Evolutionary conservation across 2,797 vertebrate genomes (phyloP).

Genomic region (Sarcophilus harrisii): DNA sequence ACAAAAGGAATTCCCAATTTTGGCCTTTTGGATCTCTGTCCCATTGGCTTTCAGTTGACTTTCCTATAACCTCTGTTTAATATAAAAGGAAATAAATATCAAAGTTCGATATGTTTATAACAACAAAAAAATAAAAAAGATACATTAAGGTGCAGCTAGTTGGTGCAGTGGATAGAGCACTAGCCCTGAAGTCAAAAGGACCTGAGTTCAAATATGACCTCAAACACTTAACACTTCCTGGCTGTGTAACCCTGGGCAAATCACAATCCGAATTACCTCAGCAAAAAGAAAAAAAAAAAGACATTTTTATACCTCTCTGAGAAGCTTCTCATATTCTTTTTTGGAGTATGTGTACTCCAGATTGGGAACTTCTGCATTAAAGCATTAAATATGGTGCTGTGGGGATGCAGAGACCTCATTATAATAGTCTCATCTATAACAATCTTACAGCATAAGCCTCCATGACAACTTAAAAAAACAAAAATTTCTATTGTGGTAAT

Average conservation of each 20-base stretch:
- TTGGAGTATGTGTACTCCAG: not conserved
- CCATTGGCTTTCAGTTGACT: not conserved
- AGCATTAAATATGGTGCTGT: not conserved
- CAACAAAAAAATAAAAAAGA: not conserved
- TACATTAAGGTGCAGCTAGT: no score
- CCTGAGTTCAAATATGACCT: no score
- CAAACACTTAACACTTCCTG: no score
- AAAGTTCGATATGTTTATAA: not conserved
- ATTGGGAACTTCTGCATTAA: not conserved
- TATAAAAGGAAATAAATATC: not conserved
- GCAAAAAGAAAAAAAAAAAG: no score
- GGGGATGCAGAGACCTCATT: not conserved
- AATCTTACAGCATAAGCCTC: not conserved
- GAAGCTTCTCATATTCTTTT: not conserved
- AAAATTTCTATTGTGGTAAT: slow-evolving; percentile 60
- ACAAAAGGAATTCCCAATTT: not conserved
- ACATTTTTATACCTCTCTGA: not conserved
- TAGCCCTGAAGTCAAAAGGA: no score
- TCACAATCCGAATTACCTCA: no score
- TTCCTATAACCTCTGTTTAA: not conserved
- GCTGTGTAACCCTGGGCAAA: no score
- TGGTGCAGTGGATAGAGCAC: no score
- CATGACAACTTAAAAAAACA: not conserved
- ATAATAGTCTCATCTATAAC: not conserved
- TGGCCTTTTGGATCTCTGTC: not conserved